phyloP scores from a whole-genome alignment of 1,140 invertebrate genomes.

The Scaptomyza montana region DNA sequence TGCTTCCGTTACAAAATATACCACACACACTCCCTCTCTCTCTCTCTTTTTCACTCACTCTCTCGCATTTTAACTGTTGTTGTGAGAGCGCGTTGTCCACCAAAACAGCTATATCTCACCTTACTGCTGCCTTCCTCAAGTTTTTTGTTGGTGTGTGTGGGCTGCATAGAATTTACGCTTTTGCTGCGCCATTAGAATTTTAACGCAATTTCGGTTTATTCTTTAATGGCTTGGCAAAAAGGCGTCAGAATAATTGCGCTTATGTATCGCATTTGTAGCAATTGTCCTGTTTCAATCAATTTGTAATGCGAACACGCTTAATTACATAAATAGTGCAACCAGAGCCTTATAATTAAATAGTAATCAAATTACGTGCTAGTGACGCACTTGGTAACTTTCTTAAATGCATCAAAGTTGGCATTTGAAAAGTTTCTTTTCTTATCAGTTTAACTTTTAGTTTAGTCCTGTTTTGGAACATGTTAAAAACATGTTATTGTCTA shows the following conservation, averaged over 20 bases:
- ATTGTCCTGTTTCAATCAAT: conserved; percentile 50
- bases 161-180: conserved; percentile 58
- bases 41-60: not conserved
- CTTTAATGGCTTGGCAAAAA: conserved; percentile 53
- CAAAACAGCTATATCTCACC: not conserved
- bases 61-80: not conserved
- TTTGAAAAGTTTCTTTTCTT: not conserved
- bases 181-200: conserved; percentile 53
- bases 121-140: conserved; percentile 2
- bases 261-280: conserved; percentile 43
- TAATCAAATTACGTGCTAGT: conserved; percentile 18
- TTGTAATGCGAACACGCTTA: conserved; percentile 17
- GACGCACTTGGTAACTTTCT: conserved; percentile 5
- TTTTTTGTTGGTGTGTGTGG: conserved; percentile 27
- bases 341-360: conserved; percentile 9
- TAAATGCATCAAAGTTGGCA: not conserved
- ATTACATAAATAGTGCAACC: conserved; percentile 57
- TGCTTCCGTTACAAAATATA: conserved; percentile 22
- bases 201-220: conserved; percentile 39
- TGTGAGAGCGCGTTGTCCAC: conserved; percentile 19
- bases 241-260: conserved; percentile 45
- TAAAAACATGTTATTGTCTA: too few relatives aligned
- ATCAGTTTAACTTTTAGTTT: not conserved
- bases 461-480: too few relatives aligned
- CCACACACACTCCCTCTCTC: conserved; percentile 1